A percentile compares a stretch with the other conserved stretches of the same genome.
These are phyloP conservation scores for Dryas iulia DNA, from an alignment of 1,140 invertebrate species.

Conservation along the genomic window DNA sequence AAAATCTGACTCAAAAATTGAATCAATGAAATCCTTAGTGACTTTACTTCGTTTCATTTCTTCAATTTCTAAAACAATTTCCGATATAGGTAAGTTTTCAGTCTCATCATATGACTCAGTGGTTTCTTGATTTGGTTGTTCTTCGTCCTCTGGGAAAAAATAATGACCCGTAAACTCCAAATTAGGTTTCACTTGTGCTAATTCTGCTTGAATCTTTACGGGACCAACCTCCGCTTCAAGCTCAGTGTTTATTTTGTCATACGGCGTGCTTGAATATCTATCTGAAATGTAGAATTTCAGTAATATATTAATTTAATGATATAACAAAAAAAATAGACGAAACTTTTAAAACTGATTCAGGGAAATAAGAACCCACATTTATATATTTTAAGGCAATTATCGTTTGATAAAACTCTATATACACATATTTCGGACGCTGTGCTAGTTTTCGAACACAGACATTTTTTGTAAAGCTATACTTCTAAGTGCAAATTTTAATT, in stretches of 20 bases:
- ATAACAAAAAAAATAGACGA: too few relatives aligned
- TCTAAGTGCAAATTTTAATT: too few relatives aligned
- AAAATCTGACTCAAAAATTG: constrained; percentile 63
- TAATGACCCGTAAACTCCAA: constrained; percentile 66
- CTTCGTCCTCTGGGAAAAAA: constrained; percentile 68
- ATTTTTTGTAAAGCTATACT: too few relatives aligned
- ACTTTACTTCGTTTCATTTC: constrained; percentile 53
- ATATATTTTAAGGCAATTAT: too few relatives aligned
- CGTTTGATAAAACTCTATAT: too few relatives aligned
- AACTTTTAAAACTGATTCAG: too few relatives aligned
- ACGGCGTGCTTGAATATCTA: constrained; percentile 34
- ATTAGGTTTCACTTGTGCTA: constrained; percentile 53
- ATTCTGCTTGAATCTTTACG: constrained; percentile 59
- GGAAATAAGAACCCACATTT: too few relatives aligned
- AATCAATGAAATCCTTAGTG: constrained; percentile 66
- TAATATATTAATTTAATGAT: too few relatives aligned
- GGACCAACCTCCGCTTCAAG: constrained; percentile 39
- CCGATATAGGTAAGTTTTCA: constrained; percentile 3
- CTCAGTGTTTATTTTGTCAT: constrained; percentile 24
- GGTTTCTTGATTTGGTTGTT: constrained; percentile 20
- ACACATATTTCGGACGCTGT: too few relatives aligned
- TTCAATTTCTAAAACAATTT: constrained; percentile 50
- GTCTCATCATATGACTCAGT: constrained; percentile 13
- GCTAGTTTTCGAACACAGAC: too few relatives aligned
- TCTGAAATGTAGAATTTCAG: constrained; percentile 55